Conservation (phyloP, 2,113 vertebrate genomes). For the Brachionichthys hirsutus region DNA sequence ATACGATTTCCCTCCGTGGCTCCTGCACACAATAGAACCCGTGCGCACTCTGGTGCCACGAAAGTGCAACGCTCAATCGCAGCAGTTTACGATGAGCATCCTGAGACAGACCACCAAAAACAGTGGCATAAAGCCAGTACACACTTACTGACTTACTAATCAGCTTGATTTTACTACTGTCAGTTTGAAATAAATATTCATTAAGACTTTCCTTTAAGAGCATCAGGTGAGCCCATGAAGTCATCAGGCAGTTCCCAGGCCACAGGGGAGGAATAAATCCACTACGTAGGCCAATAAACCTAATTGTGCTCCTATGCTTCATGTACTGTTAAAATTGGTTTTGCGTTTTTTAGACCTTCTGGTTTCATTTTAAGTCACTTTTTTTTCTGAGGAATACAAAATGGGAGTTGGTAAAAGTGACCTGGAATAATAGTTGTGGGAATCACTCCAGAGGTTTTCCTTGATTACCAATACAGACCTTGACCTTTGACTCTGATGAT, state of each 20-base stretch:
- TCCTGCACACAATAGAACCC: not conserved
- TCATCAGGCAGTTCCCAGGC: conserved; percentile 37
- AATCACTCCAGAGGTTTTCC: conserved; percentile 48
- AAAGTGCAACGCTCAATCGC: too few relatives aligned
- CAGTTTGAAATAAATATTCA: conserved; percentile 26
- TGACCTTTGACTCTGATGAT: too few relatives aligned
- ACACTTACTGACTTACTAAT: conserved; percentile 24
- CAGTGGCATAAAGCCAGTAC: conserved; percentile 20
- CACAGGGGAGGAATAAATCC: conserved; percentile 53
- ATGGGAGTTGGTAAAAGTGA: conserved; percentile 48
- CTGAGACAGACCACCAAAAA: too few relatives aligned
- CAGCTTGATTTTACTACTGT: conserved; percentile 22
- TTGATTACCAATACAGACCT: conserved; percentile 58
- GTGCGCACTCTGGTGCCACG: too few relatives aligned
- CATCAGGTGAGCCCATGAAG: conserved; percentile 48
- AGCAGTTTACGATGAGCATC: too few relatives aligned
- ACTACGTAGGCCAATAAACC: conserved; percentile 43
- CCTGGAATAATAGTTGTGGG: conserved; percentile 50
- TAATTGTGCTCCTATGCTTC: conserved; percentile 56
- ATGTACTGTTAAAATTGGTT: conserved; percentile 53
- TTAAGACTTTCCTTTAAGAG: conserved; percentile 36
- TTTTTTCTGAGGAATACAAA: conserved; percentile 38
- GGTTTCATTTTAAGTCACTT: conserved; percentile 55
- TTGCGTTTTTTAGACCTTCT: conserved; percentile 46
- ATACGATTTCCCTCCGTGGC: conserved; percentile 21